A percentile compares a stretch with the other conserved stretches of the same genome.
phyloP scores from a whole-genome alignment of 2,888 invertebrate species.

The Amorpha juglandis region DNA sequence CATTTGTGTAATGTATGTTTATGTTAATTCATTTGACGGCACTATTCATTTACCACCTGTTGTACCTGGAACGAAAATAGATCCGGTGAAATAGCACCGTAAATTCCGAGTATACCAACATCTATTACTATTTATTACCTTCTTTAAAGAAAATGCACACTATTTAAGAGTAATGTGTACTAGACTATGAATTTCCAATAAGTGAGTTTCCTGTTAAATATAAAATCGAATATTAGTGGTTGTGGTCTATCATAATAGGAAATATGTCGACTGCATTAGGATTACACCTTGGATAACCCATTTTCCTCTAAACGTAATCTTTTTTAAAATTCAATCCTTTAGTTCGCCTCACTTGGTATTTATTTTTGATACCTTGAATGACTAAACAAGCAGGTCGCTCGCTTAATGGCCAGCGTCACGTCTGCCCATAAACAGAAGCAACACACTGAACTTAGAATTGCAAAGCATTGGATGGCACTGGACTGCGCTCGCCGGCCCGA shows the following conservation, averaged over 20 bases:
- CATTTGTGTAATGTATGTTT: slow-evolving; percentile 18
- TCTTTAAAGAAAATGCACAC: slow-evolving; percentile 14
- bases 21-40: slow-evolving; percentile 19
- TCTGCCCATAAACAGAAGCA: too few relatives aligned
- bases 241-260: not conserved
- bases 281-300: not conserved
- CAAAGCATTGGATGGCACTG: too few relatives aligned
- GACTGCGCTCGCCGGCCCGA: too few relatives aligned
- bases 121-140: slow-evolving; percentile 23
- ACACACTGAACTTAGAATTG: too few relatives aligned
- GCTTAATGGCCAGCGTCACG: too few relatives aligned
- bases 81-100: slow-evolving; percentile 20
- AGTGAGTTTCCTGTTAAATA: not conserved
- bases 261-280: not conserved
- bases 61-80: slow-evolving; percentile 23
- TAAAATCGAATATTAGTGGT: not conserved
- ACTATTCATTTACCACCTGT: slow-evolving; percentile 19
- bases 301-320: too few relatives aligned
- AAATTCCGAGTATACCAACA: slow-evolving; percentile 14
- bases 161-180: slow-evolving; percentile 18
- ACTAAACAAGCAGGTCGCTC: too few relatives aligned
- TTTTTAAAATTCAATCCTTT: too few relatives aligned
- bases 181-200: slow-evolving; percentile 2
- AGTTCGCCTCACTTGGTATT: too few relatives aligned
- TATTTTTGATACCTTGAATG: too few relatives aligned